Percentiles rank a stretch among this genome's conserved stretches.
phyloP scores from a whole-genome alignment of 2,113 vertebrate genomes.

The Malurus melanocephalus region DNA sequence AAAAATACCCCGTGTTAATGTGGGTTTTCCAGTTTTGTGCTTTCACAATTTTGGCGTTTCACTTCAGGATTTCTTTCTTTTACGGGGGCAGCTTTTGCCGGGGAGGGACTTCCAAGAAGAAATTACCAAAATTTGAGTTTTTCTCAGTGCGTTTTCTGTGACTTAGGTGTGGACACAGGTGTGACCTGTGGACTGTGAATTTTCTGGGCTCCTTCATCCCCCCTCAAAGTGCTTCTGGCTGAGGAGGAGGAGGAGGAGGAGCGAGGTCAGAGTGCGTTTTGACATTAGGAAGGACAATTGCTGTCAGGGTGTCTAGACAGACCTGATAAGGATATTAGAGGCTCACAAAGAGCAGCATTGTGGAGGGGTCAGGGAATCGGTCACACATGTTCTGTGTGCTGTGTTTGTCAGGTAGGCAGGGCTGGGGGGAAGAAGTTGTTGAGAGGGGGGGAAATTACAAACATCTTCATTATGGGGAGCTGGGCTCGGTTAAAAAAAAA shows the following conservation, averaged over 20 bases:
- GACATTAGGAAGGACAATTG: slow-evolving; percentile 59
- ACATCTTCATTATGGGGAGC: not conserved
- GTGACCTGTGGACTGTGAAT: not conserved
- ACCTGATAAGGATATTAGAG: slow-evolving; percentile 76
- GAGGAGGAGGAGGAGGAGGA: slow-evolving; percentile 12
- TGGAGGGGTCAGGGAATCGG: slow-evolving; percentile 70
- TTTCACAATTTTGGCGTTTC: rapidly evolving
- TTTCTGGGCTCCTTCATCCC: not conserved
- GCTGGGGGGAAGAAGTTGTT: not conserved
- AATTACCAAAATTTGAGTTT: rapidly evolving
- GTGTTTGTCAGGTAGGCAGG: slow-evolving; percentile 59
- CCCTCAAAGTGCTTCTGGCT: not conserved
- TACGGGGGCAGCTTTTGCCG: not conserved
- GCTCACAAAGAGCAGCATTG: slow-evolving; percentile 72
- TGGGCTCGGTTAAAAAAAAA: not conserved
- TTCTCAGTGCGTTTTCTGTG: rapidly evolving
- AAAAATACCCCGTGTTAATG: rapidly evolving
- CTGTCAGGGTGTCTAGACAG: slow-evolving; percentile 75
- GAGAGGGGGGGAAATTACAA: not conserved
- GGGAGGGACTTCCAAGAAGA: not conserved
- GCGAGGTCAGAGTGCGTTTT: slow-evolving; percentile 44
- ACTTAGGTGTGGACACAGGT: slow-evolving; percentile 5
- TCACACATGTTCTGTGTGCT: slow-evolving; percentile 19
- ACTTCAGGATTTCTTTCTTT: not conserved
- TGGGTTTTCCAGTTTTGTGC: rapidly evolving